Percentiles rank a stretch among this genome's conserved stretches.
phyloP scores from a whole-genome alignment of 1,140 invertebrate genomes.

The Maniola jurtina region DNA sequence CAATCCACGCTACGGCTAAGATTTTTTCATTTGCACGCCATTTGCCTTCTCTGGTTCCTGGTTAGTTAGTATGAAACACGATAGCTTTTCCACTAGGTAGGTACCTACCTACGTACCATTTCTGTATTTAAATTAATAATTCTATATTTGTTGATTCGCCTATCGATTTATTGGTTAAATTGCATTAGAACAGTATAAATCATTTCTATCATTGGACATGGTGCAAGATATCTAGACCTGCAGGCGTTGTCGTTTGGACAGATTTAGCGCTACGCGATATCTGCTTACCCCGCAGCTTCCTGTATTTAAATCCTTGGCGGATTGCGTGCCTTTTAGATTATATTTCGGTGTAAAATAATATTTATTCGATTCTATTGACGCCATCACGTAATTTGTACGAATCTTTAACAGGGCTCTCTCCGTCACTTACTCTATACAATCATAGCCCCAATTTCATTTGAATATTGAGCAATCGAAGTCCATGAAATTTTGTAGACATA shows the following conservation, averaged over 20 bases:
- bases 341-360: conserved; percentile 6
- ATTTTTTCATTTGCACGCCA: too few relatives aligned
- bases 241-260: conserved; percentile 30
- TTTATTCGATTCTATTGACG: not conserved
- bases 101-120: too few relatives aligned
- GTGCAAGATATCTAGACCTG: conserved; percentile 25
- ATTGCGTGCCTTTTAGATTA: conserved; percentile 21
- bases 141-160: not conserved
- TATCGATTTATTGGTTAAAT: conserved; percentile 9
- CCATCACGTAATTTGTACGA: too few relatives aligned
- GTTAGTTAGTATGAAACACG: too few relatives aligned
- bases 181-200: conserved; percentile 27
- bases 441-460: too few relatives aligned
- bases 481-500: too few relatives aligned
- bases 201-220: conserved; percentile 28
- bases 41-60: too few relatives aligned
- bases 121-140: not conserved
- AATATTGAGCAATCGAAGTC: too few relatives aligned
- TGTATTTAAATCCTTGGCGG: conserved; percentile 23
- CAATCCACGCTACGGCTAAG: too few relatives aligned
- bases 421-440: too few relatives aligned
- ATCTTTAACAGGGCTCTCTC: too few relatives aligned
- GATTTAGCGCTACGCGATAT: conserved; percentile 28
- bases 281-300: conserved; percentile 32
- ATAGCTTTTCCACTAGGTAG: too few relatives aligned